Conservation (phyloP, 2,113 vertebrate genomes). For the Oncorhynchus kisutch region DNA sequence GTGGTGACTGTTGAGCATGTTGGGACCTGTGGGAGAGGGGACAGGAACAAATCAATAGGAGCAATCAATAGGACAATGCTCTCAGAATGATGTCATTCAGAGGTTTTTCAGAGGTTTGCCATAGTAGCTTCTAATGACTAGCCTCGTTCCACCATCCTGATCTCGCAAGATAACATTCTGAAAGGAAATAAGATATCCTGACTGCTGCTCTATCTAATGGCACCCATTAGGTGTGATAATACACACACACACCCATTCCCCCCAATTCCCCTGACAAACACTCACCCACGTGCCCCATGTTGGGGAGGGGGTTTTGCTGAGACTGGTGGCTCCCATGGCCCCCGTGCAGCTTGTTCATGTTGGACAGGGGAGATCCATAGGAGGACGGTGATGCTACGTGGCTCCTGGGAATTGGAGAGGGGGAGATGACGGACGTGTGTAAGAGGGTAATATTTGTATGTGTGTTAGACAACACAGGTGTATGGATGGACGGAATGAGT, state of each 20-base stretch:
- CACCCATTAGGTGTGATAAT: background rate
- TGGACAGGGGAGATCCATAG: constrained; percentile 83
- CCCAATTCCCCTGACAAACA: constrained; percentile 1
- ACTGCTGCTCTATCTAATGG: no score
- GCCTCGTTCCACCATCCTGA: no score
- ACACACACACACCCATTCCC: background rate
- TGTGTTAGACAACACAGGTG: background rate
- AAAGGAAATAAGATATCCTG: background rate
- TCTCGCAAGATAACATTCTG: background rate
- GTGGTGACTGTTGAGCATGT: constrained; percentile 85
- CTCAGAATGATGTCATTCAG: no score
- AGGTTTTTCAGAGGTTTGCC: no score
- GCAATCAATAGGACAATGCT: background rate
- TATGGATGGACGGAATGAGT: background rate
- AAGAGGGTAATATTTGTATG: background rate
- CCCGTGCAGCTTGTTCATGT: constrained; percentile 83
- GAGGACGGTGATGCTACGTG: constrained; percentile 79
- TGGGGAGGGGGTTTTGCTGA: constrained; percentile 77
- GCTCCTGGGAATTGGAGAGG: constrained; percentile 63
- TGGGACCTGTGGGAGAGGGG: constrained; percentile 70
- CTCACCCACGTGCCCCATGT: constrained; percentile 86
- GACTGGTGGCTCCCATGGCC: constrained; percentile 82
- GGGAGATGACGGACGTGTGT: background rate
- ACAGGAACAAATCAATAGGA: constrained; percentile 8
- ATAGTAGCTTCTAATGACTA: no score